These are phyloP conservation scores for Bubo scandiacus DNA, from an alignment of 2,113 vertebrate species.

Conservation along the genomic window DNA sequence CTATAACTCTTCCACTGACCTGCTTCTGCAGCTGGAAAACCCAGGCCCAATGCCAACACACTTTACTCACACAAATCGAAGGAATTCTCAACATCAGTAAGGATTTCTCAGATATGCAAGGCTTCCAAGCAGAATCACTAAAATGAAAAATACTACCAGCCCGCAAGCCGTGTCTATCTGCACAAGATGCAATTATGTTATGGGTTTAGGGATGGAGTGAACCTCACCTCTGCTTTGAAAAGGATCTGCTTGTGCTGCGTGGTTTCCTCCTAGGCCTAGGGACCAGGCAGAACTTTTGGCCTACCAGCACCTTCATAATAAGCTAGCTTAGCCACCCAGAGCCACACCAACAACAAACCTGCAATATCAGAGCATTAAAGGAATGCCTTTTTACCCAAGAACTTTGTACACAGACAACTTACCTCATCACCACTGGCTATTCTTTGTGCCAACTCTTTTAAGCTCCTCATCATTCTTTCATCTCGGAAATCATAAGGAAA, in stretches of 20 bases:
- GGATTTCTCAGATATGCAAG: too few species aligned
- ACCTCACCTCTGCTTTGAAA: neutral
- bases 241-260: neutral
- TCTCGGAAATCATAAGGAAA: slow-evolving; percentile 94
- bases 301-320: neutral
- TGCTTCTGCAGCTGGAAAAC: too few species aligned
- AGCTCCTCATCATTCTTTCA: slow-evolving; percentile 90
- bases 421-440: slow-evolving; percentile 88
- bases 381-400: neutral
- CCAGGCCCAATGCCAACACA: neutral
- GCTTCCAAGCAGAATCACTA: too few species aligned
- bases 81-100: too few species aligned
- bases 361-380: neutral
- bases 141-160: too few species aligned
- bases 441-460: slow-evolving; percentile 87
- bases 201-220: neutral
- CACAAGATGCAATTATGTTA: neutral
- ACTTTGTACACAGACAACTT: slow-evolving; percentile 11
- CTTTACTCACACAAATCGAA: too few species aligned
- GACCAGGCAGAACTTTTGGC: neutral
- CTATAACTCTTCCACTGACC: neutral
- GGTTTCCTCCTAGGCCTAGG: neutral
- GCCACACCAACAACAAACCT: neutral
- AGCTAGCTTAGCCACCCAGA: neutral
- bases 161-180: neutral